These are phyloP conservation scores for Ommatoiulus sabulosus DNA, from an alignment of 2,888 invertebrate species.

Conservation along the genomic window DNA sequence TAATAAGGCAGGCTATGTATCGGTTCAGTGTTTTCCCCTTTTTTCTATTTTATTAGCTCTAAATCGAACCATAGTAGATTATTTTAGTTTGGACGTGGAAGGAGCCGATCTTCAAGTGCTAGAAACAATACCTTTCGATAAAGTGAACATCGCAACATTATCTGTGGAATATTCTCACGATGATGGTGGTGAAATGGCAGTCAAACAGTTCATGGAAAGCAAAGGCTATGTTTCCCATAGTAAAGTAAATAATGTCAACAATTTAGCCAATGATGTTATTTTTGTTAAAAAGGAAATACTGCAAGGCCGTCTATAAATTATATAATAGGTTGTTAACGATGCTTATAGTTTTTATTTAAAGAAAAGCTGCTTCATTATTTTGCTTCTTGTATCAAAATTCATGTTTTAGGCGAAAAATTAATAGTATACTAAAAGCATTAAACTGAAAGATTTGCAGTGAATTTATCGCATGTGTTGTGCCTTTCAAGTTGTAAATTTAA, in stretches of 20 bases:
- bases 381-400: too few relatives aligned
- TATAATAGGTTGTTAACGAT: neutral
- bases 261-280: constrained; percentile 71
- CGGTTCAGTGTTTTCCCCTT: constrained; percentile 87
- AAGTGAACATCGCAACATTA: constrained; percentile 70
- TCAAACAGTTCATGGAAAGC: constrained; percentile 67
- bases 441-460: too few relatives aligned
- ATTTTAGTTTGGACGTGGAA: constrained; percentile 76
- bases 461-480: too few relatives aligned
- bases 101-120: constrained; percentile 72
- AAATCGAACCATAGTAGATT: constrained; percentile 77
- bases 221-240: constrained; percentile 68
- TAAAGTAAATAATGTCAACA: constrained; percentile 67
- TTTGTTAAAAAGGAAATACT: constrained; percentile 66
- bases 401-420: too few relatives aligned
- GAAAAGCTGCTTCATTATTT: too few relatives aligned
- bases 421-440: too few relatives aligned
- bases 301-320: too few relatives aligned
- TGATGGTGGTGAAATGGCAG: constrained; percentile 66
- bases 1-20: constrained; percentile 65
- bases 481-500: too few relatives aligned
- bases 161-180: constrained; percentile 70
- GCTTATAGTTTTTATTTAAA: too few relatives aligned
- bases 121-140: constrained; percentile 73
- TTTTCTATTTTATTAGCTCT: constrained; percentile 84